These are phyloP conservation scores for Andrena marginata DNA, from an alignment of 2,888 invertebrate species.

Conservation along the genomic window DNA sequence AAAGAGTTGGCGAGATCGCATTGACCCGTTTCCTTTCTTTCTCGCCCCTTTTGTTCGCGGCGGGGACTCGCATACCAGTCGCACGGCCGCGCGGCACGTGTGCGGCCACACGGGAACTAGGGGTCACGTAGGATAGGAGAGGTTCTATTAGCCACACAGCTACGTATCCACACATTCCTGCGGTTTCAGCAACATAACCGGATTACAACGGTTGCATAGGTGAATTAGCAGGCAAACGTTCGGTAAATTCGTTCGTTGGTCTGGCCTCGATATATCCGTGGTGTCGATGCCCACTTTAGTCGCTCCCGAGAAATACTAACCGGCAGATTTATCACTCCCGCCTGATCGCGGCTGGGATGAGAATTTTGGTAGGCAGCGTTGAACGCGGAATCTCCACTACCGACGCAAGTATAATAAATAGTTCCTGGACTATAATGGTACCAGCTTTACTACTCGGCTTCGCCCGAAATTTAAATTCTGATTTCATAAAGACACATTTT, in stretches of 20 bases:
- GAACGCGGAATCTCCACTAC: too few relatives aligned
- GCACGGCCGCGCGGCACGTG: not conserved
- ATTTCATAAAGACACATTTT: too few relatives aligned
- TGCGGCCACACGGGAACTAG: conserved; percentile 13
- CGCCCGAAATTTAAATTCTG: too few relatives aligned
- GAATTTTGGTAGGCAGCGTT: too few relatives aligned
- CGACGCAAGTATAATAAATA: too few relatives aligned
- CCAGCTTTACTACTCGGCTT: too few relatives aligned
- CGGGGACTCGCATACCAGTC: conserved; percentile 29
- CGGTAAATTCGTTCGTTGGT: conserved; percentile 68
- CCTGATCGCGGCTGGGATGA: too few relatives aligned
- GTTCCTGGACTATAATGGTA: too few relatives aligned
- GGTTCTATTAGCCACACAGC: conserved; percentile 65
- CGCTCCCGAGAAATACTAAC: conserved; percentile 28
- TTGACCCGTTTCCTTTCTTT: conserved; percentile 58
- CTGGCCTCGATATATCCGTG: conserved; percentile 40
- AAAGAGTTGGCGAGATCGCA: conserved; percentile 49
- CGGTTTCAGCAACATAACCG: conserved; percentile 68
- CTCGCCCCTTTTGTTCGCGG: conserved; percentile 49
- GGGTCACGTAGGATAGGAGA: conserved; percentile 34
- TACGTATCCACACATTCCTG: conserved; percentile 71
- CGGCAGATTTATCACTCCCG: not conserved
- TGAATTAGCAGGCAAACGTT: conserved; percentile 73
- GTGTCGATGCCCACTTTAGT: conserved; percentile 43
- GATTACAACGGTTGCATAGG: conserved; percentile 71